Evolutionary conservation across 2,888 invertebrate species (phyloP).

Genomic region (Neoascia interrupta): DNA sequence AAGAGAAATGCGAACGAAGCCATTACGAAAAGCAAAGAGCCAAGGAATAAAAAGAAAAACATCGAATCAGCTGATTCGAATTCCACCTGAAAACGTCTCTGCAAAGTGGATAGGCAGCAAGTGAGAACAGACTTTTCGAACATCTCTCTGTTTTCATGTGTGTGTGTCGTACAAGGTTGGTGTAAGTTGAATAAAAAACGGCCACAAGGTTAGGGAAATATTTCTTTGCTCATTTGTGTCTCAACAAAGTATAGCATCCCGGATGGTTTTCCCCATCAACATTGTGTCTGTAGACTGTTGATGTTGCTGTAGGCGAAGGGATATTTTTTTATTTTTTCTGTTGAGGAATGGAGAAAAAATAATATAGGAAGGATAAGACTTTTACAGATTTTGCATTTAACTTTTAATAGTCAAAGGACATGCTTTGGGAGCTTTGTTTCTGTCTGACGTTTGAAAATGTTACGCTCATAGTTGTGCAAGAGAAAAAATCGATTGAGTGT

Average conservation of each 20-base stretch:
- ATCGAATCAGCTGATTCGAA: constrained; percentile 64
- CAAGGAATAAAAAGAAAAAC: constrained; percentile 57
- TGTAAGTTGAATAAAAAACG: constrained; percentile 30
- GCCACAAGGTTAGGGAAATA: constrained; percentile 55
- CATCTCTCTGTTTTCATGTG: constrained; percentile 10
- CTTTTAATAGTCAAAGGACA: no score
- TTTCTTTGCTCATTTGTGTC: constrained; percentile 10
- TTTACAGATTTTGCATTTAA: no score
- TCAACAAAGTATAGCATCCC: constrained; percentile 6
- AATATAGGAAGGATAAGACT: no score
- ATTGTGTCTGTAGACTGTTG: constrained; percentile 34
- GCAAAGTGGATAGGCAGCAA: constrained; percentile 12
- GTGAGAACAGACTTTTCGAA: no score
- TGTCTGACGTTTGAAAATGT: no score
- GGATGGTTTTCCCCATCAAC: no score
- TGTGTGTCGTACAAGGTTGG: constrained; percentile 51
- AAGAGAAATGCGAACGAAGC: constrained; percentile 4
- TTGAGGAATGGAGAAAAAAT: no score
- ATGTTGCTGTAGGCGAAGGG: neutral
- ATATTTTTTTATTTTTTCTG: neutral
- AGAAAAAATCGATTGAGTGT: no score
- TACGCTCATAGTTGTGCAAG: no score
- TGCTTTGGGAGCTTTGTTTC: no score
- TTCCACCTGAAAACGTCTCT: constrained; percentile 8
- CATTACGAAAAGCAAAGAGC: constrained; percentile 18